Percentiles rank a stretch among this genome's conserved stretches.
Evolutionary conservation across 2,888 invertebrate species (phyloP).

Genomic region (Cheilosia impressa): DNA sequence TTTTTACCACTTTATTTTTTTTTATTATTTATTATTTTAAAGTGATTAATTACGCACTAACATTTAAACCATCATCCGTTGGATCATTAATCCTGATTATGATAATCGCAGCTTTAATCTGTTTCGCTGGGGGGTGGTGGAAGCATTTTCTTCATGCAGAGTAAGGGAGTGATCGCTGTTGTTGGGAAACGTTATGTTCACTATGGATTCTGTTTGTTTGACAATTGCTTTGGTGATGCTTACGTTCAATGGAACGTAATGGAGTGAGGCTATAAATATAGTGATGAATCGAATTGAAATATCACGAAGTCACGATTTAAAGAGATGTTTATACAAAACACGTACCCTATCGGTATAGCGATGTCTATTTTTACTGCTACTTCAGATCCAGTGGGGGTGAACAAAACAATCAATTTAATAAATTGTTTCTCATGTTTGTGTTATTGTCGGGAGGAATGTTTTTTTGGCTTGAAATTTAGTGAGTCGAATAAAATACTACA

Average conservation of each 20-base stretch:
- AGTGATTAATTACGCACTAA: conserved; percentile 50
- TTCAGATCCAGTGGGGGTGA: background rate
- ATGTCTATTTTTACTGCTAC: conserved; percentile 5
- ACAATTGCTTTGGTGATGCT: conserved; percentile 23
- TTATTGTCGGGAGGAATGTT: background rate
- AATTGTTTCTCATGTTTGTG: conserved; percentile 18
- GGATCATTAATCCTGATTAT: conserved; percentile 59
- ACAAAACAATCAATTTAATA: conserved; percentile 32
- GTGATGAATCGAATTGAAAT: conserved; percentile 33
- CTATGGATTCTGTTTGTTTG: conserved; percentile 3
- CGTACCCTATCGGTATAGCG: background rate
- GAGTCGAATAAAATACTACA: background rate
- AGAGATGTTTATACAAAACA: conserved; percentile 1
- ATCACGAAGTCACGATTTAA: conserved; percentile 50
- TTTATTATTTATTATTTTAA: conserved; percentile 28
- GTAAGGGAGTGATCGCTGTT: background rate
- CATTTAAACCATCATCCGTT: conserved; percentile 42
- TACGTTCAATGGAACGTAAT: conserved; percentile 11
- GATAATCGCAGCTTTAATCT: conserved; percentile 49
- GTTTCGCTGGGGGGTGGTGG: background rate
- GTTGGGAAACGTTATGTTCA: conserved; percentile 1
- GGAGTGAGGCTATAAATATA: background rate
- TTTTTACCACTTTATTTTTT: conserved; percentile 3
- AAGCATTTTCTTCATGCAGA: background rate
- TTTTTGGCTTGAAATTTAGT: background rate